Percentiles rank a stretch among this genome's conserved stretches.
Evolutionary conservation across 2,888 invertebrate species (phyloP).

Genomic region (Meandrusa payeni): DNA sequence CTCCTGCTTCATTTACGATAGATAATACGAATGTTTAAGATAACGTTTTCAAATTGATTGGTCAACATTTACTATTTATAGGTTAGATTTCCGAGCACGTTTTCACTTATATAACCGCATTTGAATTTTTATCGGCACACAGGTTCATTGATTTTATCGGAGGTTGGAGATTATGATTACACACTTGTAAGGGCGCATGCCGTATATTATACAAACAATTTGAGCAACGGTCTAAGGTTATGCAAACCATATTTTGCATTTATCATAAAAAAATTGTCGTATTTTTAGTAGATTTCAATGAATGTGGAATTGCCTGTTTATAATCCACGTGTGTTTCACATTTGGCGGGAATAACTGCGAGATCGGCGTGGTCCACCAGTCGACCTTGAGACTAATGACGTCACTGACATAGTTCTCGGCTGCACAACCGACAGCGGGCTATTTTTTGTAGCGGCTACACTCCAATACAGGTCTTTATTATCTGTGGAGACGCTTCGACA

Average conservation of each 20-base stretch:
- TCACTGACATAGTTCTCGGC: constrained; percentile 75
- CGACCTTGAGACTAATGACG: constrained; percentile 71
- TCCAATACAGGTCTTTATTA: constrained; percentile 32
- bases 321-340: constrained; percentile 50
- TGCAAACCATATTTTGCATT: too few species aligned
- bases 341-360: constrained; percentile 64
- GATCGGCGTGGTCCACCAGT: constrained; percentile 50
- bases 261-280: too few species aligned
- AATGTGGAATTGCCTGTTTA: too few species aligned
- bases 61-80: constrained; percentile 10
- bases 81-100: constrained; percentile 27
- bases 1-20: constrained; percentile 14
- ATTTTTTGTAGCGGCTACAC: constrained; percentile 31
- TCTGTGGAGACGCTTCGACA: constrained; percentile 21
- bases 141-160: constrained; percentile 24
- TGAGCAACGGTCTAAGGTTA: too few species aligned
- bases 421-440: constrained; percentile 51
- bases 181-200: constrained; percentile 18
- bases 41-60: background rate
- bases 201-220: too few species aligned
- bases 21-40: background rate
- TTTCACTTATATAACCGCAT: constrained; percentile 29
- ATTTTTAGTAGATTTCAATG: too few species aligned
- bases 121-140: constrained; percentile 24
- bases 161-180: constrained; percentile 23